phyloP scores from a whole-genome alignment of 2,888 invertebrate genomes.

The Sicus ferrugineus region DNA sequence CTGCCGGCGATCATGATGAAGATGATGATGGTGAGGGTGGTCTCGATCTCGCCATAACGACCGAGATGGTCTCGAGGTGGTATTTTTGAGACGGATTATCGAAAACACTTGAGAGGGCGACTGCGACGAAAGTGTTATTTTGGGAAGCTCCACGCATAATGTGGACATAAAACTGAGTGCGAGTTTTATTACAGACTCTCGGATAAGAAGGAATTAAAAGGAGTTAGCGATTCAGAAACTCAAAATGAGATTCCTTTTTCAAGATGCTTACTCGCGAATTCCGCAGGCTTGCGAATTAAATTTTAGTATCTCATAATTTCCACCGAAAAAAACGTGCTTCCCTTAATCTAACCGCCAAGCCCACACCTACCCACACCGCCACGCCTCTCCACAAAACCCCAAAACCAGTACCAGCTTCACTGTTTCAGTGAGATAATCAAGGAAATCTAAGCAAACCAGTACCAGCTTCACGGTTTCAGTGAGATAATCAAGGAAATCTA shows the following conservation, averaged over 20 bases:
- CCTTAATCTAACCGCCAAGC: no score
- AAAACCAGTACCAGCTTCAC: not conserved
- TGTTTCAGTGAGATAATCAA: not conserved
- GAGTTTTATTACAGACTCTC: not conserved
- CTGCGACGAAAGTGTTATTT: conserved; percentile 10
- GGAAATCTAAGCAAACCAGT: not conserved
- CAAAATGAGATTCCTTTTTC: no score
- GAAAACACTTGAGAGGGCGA: not conserved
- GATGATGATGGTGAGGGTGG: not conserved
- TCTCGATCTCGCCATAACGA: not conserved
- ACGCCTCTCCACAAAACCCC: not conserved
- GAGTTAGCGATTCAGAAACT: no score
- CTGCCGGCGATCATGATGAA: not conserved
- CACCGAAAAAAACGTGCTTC: no score
- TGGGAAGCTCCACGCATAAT: conserved; percentile 20
- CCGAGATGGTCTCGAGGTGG: conserved; percentile 1
- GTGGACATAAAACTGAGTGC: conserved; percentile 8
- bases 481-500: not conserved
- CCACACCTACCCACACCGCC: not conserved
- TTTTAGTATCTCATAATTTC: no score
- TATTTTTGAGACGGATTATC: conserved; percentile 9
- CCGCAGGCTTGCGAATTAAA: no score
- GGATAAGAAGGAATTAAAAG: not conserved
- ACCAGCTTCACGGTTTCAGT: not conserved
- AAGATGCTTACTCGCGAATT: no score